Base-by-base conservation (phyloP, 1,140 invertebrate species). In the Paraescarpia echinospica region DNA sequence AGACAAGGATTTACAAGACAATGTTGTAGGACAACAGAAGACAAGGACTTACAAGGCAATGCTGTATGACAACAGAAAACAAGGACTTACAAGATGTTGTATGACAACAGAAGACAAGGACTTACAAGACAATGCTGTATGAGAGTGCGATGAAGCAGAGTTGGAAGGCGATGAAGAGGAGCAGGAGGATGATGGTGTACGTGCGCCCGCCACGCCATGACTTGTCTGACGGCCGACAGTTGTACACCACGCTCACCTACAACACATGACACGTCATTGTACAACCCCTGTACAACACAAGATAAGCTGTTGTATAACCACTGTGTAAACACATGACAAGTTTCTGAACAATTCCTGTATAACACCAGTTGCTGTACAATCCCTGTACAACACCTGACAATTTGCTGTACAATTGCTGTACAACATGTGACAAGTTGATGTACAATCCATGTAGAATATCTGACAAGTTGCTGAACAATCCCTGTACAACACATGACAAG, bases 201-300 rank as follows among this genome's bases (percentile, higher is more conserved):
- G 97, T 97, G 94, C 97, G 97, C 27, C 97, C 97, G 5, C 97
- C 97, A 93, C 97, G 96, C 97, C 97, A 98, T 22, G 97, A 94
- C 41, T 94, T 94, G 59, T 94, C 35, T 14, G 95, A 95, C 18
- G 95, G 94, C 51, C 92, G 93, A 92, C 95, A 95, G 92, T 95
- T 95, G 91, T 94, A 91, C n/a, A 95, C 92, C 4, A 95, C 95
- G 93, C 95, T 95, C 31, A 94, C 90, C 95, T 95, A 93, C 31
- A 94, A 94, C 48, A 34, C 31, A 93, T 90, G 41, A 91, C 92
- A 77, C 8, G 59, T 77, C 59, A 77, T 18, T 77, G 27, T 77
- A 27, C 59, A 77, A 31, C 18, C 59, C 22, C 59, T 77, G 14
- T 41, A 41, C 41, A 41, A 41, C 41, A 41, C 41, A 41, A 6